Percentiles rank a stretch among this genome's conserved stretches.
phyloP scores from a whole-genome alignment of 2,888 invertebrate species.

The Microctonus hyperodae region DNA sequence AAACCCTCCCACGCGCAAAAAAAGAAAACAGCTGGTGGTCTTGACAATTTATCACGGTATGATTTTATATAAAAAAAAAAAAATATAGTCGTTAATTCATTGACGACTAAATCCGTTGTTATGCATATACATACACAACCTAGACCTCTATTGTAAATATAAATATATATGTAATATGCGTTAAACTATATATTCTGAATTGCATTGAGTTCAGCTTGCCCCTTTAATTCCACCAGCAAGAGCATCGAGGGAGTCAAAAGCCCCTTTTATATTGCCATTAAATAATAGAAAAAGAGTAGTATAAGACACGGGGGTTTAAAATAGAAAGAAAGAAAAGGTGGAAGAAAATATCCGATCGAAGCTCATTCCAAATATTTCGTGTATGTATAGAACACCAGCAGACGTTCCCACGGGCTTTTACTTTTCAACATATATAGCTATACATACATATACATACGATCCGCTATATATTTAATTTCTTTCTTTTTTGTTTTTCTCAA shows the following conservation, averaged over 20 bases:
- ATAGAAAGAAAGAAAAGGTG: slow-evolving; percentile 8
- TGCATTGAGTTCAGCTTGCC: no score
- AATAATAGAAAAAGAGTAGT: slow-evolving; percentile 13
- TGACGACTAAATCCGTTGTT: neutral
- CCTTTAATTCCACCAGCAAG: neutral
- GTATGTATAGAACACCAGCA: slow-evolving; percentile 26
- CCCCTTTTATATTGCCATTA: neutral
- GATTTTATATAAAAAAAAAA: slow-evolving; percentile 4
- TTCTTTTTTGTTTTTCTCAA: slow-evolving; percentile 20
- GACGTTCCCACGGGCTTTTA: slow-evolving; percentile 47
- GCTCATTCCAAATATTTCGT: slow-evolving; percentile 30
- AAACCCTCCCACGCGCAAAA: slow-evolving; percentile 20
- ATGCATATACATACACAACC: neutral
- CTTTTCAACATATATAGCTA: slow-evolving; percentile 26
- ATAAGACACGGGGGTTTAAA: slow-evolving; percentile 17
- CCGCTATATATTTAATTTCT: no score
- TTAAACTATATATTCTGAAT: no score
- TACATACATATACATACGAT: neutral
- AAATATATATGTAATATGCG: no score
- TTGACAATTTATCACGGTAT: slow-evolving; percentile 20
- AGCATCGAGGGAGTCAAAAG: neutral
- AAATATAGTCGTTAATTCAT: slow-evolving; percentile 24
- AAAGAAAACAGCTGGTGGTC: slow-evolving; percentile 26
- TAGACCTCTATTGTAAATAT: no score
- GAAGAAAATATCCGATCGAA: slow-evolving; percentile 21